Conservation (phyloP, 2,113 vertebrate genomes). For the Embiotoca jacksoni region DNA sequence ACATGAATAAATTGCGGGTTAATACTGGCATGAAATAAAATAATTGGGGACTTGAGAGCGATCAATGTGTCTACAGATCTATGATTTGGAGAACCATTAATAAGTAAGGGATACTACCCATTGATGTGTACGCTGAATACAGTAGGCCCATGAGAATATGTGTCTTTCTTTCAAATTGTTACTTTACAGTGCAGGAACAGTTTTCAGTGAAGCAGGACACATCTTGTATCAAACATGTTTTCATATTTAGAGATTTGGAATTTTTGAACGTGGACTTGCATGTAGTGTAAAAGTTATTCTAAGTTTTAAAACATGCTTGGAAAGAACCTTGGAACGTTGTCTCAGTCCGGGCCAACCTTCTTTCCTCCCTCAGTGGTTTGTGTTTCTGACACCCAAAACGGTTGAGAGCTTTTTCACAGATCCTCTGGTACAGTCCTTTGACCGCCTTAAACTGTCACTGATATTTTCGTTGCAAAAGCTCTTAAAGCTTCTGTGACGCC, state of each 20-base stretch:
- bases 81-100: conserved; percentile 13
- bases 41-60: conserved; percentile 9
- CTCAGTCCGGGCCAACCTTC: too few species aligned
- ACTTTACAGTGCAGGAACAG: neutral
- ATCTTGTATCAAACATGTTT: neutral
- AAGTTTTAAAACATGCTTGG: neutral
- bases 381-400: too few species aligned
- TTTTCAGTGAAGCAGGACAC: neutral
- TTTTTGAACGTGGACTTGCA: neutral
- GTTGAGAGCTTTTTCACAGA: too few species aligned
- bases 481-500: conserved; percentile 2
- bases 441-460: neutral
- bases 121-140: neutral
- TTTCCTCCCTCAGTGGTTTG: too few species aligned
- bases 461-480: conserved; percentile 3
- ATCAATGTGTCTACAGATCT: conserved; percentile 15
- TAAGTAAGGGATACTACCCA: neutral
- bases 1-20: neutral
- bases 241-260: neutral
- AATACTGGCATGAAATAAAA: conserved; percentile 12
- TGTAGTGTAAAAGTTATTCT: neutral
- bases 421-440: too few species aligned
- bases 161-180: neutral
- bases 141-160: neutral
- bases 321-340: neutral